A percentile compares a stretch with the other conserved stretches of the same genome.
phyloP scores from a whole-genome alignment of 2,888 invertebrate species.

The Erpobdella octoculata region DNA sequence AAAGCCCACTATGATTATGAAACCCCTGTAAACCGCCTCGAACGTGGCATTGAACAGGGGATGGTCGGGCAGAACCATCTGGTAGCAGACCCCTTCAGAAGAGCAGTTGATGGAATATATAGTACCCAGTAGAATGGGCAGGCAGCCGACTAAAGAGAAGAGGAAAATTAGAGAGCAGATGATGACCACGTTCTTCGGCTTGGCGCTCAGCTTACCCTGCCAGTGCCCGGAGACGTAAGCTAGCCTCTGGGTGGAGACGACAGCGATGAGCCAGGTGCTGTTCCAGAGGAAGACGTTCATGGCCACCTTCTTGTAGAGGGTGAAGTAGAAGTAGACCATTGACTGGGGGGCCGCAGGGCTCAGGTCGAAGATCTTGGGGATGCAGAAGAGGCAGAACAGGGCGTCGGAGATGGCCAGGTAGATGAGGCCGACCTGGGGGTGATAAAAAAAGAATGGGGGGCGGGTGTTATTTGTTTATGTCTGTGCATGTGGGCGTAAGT shows the following conservation, averaged over 20 bases:
- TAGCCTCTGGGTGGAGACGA: constrained; percentile 15
- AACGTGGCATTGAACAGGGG: background rate
- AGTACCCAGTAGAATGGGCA: background rate
- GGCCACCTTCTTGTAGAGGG: background rate
- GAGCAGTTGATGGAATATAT: background rate
- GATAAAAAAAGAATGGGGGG: background rate
- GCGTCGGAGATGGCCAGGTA: constrained; percentile 20
- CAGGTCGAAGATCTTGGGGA: constrained; percentile 10
- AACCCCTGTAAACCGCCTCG: constrained; percentile 1
- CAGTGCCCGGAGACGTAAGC: constrained; percentile 18
- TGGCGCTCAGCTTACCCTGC: background rate
- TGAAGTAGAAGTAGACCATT: background rate
- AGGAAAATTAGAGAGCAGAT: background rate
- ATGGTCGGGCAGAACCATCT: background rate
- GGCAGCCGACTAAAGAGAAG: constrained; percentile 12
- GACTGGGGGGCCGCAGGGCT: background rate
- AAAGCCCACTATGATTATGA: constrained; percentile 13
- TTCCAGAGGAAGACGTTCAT: constrained; percentile 21
- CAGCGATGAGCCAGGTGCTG: constrained; percentile 25
- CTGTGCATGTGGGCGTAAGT: no score
- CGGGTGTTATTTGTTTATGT: background rate
- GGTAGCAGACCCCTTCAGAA: background rate
- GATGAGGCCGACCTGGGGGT: constrained; percentile 11
- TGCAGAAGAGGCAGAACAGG: constrained; percentile 14
- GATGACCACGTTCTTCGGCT: constrained; percentile 1